Base-by-base conservation (phyloP, 2,113 vertebrate genomes). In the Calidris pugnax region DNA sequence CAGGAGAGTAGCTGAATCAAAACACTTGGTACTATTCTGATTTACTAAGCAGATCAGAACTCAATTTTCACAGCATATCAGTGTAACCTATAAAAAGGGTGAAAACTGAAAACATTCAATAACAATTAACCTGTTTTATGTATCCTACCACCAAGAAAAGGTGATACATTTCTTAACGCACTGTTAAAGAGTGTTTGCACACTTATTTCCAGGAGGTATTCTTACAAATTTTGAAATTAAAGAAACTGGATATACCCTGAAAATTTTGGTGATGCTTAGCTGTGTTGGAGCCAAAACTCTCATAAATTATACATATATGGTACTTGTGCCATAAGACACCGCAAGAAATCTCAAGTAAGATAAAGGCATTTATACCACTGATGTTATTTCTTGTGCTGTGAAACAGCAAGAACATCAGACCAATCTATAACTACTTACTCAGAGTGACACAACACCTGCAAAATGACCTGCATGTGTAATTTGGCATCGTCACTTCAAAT, bases 231-330 rank as follows among this genome's bases (percentile, higher is more conserved):
- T 83, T 76, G 26, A 39, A 68, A 73, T 62, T 1, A 84, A 90
- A 83, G 62, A 35, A 85, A 85, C 7, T 12, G 5, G 68, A 62
- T 17, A 53, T 41, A 66, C 3, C 26, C 30, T n/a, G 47, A 94
- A 90, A 95, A 91, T 89, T 39, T 10, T 71, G 76, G 68, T 90
- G 83, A 93, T 56, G 23, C 51, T 90, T 72, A 79, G 82, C 56
- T 76, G 66, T 75, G 47, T 66, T 85, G 63, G 85, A 96, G 60
- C 79, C 63, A 84, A 93, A 95, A 63, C 63, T 83, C 51, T 94
- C 45, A 78, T 47, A 82, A 90, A 92, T 50, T 81, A 37, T 50
- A 93, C 64, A 90, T 60, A 76, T 41, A 92, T 43, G 33, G 66
- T 53, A 30, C 13, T n/a, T 69, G 71, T n/a, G 26, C 39, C 66